Evolutionary conservation across 37 sponge, comb jelly and placozoan species (phyloP).

Genomic region (Oopsacas minuta): DNA sequence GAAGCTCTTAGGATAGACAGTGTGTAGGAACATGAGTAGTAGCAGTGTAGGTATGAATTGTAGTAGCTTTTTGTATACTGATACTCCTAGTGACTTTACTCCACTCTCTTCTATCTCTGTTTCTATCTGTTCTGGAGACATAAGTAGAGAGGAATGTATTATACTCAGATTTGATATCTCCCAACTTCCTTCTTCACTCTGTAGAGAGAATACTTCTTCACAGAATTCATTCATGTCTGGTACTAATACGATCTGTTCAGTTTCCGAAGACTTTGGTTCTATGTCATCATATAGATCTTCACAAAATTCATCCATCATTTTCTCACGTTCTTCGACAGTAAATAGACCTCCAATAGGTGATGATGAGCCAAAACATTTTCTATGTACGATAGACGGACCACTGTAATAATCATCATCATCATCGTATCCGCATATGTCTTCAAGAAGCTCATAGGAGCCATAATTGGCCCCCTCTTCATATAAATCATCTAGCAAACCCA

Average conservation of each 20-base stretch:
- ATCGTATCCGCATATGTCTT: too few relatives aligned
- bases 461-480: too few relatives aligned
- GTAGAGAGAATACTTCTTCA: neutral
- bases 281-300: neutral
- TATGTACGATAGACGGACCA: neutral
- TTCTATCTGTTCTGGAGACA: neutral
- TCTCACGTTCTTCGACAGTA: neutral
- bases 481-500: too few relatives aligned
- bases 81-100: constrained; percentile 1
- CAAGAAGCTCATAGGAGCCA: too few relatives aligned
- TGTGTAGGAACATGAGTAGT: neutral
- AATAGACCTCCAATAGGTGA: neutral
- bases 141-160: neutral
- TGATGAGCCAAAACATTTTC: neutral
- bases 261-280: neutral
- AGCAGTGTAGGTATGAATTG: neutral
- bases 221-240: neutral
- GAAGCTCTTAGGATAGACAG: neutral
- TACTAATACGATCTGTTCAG: neutral
- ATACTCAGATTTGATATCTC: neutral
- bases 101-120: constrained; percentile 9
- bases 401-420: neutral
- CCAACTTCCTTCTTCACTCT: neutral
- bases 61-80: neutral
- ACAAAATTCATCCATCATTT: neutral